Percentiles rank a stretch among this genome's conserved stretches.
These are phyloP conservation scores for Nasonia vitripennis DNA, from an alignment of 1,140 invertebrate genomes.

Conservation along the genomic window DNA sequence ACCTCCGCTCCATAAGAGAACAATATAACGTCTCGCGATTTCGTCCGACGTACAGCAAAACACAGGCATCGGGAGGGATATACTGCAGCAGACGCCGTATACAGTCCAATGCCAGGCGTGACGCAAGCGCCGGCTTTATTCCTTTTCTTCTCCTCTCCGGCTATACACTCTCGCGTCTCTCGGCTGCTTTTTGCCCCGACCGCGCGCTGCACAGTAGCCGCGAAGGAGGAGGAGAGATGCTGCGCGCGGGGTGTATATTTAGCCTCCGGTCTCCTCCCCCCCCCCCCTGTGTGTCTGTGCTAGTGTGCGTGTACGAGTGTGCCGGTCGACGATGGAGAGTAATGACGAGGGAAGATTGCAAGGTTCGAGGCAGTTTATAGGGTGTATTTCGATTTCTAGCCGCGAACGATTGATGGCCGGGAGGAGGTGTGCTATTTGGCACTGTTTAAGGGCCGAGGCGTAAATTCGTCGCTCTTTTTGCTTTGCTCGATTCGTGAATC, in stretches of 20 bases:
- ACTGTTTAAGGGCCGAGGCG: not conserved
- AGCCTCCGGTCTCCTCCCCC: not conserved
- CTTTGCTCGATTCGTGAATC: not conserved
- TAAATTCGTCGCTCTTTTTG: not conserved
- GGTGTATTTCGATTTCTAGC: constrained; percentile 3
- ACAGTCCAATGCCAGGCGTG: not conserved
- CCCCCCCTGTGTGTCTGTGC: not conserved
- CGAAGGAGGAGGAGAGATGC: not conserved
- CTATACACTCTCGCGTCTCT: not conserved
- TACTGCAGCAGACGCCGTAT: too few species aligned
- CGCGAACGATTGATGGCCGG: not conserved
- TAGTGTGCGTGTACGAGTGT: not conserved
- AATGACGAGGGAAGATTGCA: not conserved
- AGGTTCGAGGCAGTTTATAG: not conserved
- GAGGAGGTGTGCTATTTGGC: not conserved
- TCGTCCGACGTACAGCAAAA: too few species aligned
- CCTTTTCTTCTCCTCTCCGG: not conserved
- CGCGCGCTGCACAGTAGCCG: constrained; percentile 1
- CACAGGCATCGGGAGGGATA: too few species aligned
- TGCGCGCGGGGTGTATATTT: not conserved
- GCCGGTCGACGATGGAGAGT: not conserved
- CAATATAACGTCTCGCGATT: too few species aligned
- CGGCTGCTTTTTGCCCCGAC: not conserved
- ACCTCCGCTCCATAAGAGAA: too few species aligned
- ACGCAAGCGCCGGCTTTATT: not conserved